Conservation (phyloP, 2,797 vertebrate genomes). For the Triplophysa bombifrons region DNA sequence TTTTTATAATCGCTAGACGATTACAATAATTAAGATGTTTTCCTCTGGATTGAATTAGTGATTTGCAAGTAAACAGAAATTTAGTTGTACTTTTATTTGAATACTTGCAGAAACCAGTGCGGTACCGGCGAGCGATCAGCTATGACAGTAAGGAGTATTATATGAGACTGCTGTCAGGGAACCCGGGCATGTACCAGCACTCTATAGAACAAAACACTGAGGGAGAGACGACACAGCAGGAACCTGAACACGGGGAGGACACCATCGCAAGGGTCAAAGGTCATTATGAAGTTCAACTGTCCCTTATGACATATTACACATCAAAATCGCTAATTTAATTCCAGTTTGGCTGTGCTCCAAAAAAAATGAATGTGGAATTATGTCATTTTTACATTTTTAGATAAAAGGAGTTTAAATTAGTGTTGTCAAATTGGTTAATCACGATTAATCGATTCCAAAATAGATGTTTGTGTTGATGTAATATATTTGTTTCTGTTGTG, state of each 20-base stretch:
- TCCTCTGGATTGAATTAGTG: neutral
- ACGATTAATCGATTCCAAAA: no score
- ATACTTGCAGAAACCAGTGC: slow-evolving; percentile 85
- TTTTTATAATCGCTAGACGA: no score
- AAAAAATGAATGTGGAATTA: no score
- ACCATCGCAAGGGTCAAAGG: slow-evolving; percentile 98
- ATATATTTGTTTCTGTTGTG: no score
- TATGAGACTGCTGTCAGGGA: slow-evolving; percentile 91
- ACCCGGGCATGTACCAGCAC: slow-evolving; percentile 92
- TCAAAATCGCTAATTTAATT: neutral
- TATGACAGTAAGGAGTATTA: slow-evolving; percentile 99
- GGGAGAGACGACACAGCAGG: slow-evolving; percentile 89
- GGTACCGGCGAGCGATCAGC: slow-evolving; percentile 93
- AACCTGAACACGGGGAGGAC: slow-evolving; percentile 95
- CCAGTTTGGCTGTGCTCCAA: no score
- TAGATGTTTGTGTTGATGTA: no score
- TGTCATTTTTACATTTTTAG: no score
- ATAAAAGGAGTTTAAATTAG: no score
- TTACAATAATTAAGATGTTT: neutral
- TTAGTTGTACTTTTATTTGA: neutral
- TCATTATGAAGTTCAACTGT: slow-evolving; percentile 56
- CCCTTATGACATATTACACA: neutral
- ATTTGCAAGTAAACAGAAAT: neutral
- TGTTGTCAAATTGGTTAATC: no score
- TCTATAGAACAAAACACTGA: slow-evolving; percentile 92